Conservation (phyloP, 2,888 invertebrate species). For the Leptogaster cylindrica region DNA sequence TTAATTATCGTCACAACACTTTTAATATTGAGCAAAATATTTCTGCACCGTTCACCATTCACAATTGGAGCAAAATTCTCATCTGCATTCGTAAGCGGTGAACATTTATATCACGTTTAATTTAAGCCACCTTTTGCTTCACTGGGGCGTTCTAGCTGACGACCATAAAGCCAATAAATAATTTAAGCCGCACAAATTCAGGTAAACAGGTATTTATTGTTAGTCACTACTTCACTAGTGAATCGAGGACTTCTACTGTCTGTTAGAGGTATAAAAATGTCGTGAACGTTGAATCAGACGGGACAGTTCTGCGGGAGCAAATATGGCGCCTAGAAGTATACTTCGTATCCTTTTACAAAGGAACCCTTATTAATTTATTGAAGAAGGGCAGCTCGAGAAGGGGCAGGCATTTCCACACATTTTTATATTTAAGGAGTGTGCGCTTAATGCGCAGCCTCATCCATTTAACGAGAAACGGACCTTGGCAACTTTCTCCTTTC, state of each 20-base stretch:
- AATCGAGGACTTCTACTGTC: no score
- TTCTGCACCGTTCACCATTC: slow-evolving; percentile 19
- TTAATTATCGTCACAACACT: not conserved
- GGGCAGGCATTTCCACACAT: slow-evolving; percentile 23
- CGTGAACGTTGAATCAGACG: not conserved
- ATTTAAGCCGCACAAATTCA: no score
- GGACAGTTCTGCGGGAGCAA: slow-evolving; percentile 35
- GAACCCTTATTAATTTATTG: slow-evolving; percentile 32
- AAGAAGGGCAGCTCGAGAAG: slow-evolving; percentile 34
- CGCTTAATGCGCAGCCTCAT: slow-evolving; percentile 4
- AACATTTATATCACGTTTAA: not conserved
- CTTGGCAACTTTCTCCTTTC: slow-evolving; percentile 18
- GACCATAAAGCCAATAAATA: no score
- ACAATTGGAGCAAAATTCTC: slow-evolving; percentile 13
- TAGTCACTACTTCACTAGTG: slow-evolving; percentile 16
- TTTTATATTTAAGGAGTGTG: slow-evolving; percentile 19
- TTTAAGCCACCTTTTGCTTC: not conserved
- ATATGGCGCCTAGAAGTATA: slow-evolving; percentile 46
- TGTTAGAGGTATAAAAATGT: no score
- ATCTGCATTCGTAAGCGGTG: not conserved
- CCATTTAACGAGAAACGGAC: not conserved
- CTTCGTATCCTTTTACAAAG: slow-evolving; percentile 39
- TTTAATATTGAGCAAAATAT: not conserved
- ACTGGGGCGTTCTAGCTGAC: not conserved
- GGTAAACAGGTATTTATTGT: not conserved